These are phyloP conservation scores for Ommatoiulus sabulosus DNA, from an alignment of 2,888 invertebrate genomes.

Conservation along the genomic window DNA sequence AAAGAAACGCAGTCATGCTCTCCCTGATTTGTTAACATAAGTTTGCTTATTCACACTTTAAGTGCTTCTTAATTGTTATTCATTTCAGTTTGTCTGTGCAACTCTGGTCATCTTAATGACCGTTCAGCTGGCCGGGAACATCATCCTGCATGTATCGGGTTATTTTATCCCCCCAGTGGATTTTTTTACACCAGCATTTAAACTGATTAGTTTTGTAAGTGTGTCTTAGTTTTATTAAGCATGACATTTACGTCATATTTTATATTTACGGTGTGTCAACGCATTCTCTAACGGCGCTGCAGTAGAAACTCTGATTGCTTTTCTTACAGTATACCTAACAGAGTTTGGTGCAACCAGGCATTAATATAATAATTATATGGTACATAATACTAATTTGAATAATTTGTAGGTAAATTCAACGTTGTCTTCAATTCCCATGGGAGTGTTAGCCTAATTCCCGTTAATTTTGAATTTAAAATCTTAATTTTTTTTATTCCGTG, in stretches of 20 bases:
- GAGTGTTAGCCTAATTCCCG: too few relatives aligned
- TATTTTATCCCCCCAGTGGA: slow-evolving; percentile 72
- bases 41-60: background rate
- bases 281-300: background rate
- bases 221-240: slow-evolving; percentile 60
- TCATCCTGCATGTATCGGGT: background rate
- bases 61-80: slow-evolving; percentile 8
- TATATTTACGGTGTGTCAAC: background rate
- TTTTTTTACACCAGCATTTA: slow-evolving; percentile 81
- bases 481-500: too few relatives aligned
- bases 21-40: background rate
- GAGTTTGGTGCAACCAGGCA: background rate
- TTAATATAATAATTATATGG: background rate
- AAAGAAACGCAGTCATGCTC: background rate
- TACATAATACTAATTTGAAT: too few relatives aligned
- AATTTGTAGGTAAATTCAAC: too few relatives aligned
- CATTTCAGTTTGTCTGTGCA: slow-evolving; percentile 52
- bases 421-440: too few relatives aligned
- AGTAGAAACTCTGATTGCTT: background rate
- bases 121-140: slow-evolving; percentile 33
- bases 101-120: slow-evolving; percentile 50
- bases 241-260: background rate
- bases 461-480: too few relatives aligned
- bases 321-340: background rate
- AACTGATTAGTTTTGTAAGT: slow-evolving; percentile 86